A percentile compares a stretch with the other conserved stretches of the same genome.
Conservation (phyloP, 2,113 vertebrate genomes). For the Tupaia chinensis region DNA sequence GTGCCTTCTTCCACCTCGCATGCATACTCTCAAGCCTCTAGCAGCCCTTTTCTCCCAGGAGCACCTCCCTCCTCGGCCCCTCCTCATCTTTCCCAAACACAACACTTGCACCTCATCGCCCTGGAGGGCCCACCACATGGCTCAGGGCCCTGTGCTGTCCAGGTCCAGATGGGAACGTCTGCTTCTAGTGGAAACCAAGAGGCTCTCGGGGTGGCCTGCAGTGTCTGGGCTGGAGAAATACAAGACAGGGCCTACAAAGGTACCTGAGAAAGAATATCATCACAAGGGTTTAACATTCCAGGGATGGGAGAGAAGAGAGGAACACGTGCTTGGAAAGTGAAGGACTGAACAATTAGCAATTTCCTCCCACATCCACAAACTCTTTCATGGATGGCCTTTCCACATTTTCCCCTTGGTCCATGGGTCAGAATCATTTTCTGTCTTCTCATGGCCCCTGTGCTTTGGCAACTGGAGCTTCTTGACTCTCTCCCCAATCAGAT, state of each 20-base stretch:
- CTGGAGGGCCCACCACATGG: neutral
- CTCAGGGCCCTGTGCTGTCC: neutral
- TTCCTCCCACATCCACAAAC: neutral
- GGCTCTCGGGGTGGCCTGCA: neutral
- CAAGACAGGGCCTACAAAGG: neutral
- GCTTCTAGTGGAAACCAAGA: constrained; percentile 11
- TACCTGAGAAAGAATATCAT: constrained; percentile 1
- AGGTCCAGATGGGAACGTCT: neutral
- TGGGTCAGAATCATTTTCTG: neutral
- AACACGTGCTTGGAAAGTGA: neutral
- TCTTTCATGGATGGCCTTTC: neutral
- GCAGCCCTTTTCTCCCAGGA: neutral
- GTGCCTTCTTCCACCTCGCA: neutral
- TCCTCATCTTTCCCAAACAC: neutral
- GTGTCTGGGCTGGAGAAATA: neutral
- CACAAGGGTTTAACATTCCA: neutral
- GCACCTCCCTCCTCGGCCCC: neutral
- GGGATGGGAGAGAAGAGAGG: neutral
- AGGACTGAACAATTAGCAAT: neutral
- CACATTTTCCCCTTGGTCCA: neutral
- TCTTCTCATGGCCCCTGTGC: neutral
- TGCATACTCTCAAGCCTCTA: neutral
- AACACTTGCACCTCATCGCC: fast-evolving
- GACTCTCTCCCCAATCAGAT: neutral
- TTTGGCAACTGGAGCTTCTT: neutral